A percentile compares a stretch with the other conserved stretches of the same genome.
Evolutionary conservation across 2,888 invertebrate species (phyloP).

Genomic region (Tribolium freemani): DNA sequence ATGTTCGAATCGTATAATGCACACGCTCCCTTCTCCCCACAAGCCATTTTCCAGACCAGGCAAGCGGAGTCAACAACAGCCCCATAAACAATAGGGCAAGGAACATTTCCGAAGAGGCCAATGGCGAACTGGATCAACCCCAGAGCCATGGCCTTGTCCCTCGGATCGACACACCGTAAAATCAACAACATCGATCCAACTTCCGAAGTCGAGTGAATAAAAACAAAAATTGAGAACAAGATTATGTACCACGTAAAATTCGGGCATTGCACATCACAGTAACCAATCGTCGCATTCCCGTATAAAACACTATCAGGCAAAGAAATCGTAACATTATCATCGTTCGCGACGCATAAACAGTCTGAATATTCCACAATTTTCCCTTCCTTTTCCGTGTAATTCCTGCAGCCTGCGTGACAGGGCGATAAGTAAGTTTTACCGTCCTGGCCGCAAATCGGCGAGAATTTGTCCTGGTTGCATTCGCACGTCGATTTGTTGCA

Average conservation of each 20-base stretch:
- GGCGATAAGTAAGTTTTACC: slow-evolving; percentile 89
- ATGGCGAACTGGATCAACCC: slow-evolving; percentile 95
- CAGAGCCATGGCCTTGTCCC: slow-evolving; percentile 95
- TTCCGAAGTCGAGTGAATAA: slow-evolving; percentile 93
- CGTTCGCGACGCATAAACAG: slow-evolving; percentile 69
- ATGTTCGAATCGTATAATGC: slow-evolving; percentile 88
- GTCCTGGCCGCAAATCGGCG: slow-evolving; percentile 88
- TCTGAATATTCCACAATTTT: slow-evolving; percentile 72
- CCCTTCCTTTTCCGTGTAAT: slow-evolving; percentile 73
- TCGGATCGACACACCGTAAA: slow-evolving; percentile 90
- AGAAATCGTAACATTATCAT: slow-evolving; percentile 42
- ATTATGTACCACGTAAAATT: slow-evolving; percentile 85
- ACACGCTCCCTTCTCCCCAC: slow-evolving; percentile 87
- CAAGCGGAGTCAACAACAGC: slow-evolving; percentile 94
- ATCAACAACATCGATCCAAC: slow-evolving; percentile 93
- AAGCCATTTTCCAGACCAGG: slow-evolving; percentile 86
- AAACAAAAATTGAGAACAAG: slow-evolving; percentile 89
- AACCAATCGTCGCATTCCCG: slow-evolving; percentile 80
- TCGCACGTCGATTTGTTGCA: slow-evolving; percentile 79
- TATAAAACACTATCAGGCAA: slow-evolving; percentile 44
- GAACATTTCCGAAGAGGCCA: slow-evolving; percentile 93
- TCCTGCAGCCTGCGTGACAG: slow-evolving; percentile 89
- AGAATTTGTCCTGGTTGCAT: slow-evolving; percentile 83
- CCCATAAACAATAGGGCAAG: slow-evolving; percentile 95
- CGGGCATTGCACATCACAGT: slow-evolving; percentile 84